Percentiles rank a stretch among this genome's conserved stretches.
These are phyloP conservation scores for Xiphorhynchus elegans DNA, from an alignment of 2,113 vertebrate genomes.

Conservation along the genomic window DNA sequence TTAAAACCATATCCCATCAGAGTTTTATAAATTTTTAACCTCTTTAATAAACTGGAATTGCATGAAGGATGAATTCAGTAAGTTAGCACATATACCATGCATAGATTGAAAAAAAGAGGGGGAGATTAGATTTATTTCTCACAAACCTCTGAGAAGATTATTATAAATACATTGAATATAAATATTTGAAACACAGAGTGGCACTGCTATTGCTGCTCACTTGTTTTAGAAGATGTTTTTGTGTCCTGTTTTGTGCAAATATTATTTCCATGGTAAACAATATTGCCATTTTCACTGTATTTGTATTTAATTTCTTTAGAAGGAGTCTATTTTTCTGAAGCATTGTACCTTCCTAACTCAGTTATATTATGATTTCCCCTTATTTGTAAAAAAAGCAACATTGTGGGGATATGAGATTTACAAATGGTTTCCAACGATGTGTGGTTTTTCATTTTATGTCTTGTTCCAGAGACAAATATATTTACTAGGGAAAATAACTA, in stretches of 20 bases:
- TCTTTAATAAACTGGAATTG: constrained; percentile 85
- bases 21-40: constrained; percentile 86
- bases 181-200: constrained; percentile 9
- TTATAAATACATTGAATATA: constrained; percentile 61
- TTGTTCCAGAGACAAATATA: neutral
- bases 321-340: neutral
- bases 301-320: neutral
- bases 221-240: constrained; percentile 28
- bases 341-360: neutral
- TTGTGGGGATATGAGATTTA: neutral
- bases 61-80: constrained; percentile 81
- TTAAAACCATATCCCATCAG: constrained; percentile 84
- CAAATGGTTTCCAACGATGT: neutral
- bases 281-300: neutral
- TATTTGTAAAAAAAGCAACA: constrained; percentile 19
- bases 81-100: constrained; percentile 67
- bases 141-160: constrained; percentile 50
- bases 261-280: constrained; percentile 6
- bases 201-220: neutral
- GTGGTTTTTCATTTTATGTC: neutral
- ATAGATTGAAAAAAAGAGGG: constrained; percentile 35
- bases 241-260: constrained; percentile 11
- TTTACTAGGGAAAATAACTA: neutral
- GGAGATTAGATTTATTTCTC: constrained; percentile 64
- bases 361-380: neutral